A percentile compares a stretch with the other conserved stretches of the same genome.
Conservation (phyloP, 1,140 invertebrate genomes). For the Magallana angulata region DNA sequence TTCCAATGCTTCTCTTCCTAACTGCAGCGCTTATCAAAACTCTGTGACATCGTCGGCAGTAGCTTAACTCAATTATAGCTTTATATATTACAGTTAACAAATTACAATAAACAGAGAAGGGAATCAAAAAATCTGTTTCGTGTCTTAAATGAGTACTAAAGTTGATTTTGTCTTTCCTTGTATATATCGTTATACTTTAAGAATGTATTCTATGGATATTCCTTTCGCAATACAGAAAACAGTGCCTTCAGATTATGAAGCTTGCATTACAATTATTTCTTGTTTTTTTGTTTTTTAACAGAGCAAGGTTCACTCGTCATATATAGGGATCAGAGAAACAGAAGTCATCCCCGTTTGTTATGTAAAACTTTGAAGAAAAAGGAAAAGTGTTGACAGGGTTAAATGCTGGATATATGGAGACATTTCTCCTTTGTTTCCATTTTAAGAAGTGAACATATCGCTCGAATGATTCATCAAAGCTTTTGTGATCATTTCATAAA, state of each 20-base stretch:
- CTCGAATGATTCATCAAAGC: conserved; percentile 23
- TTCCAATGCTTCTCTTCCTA: not conserved
- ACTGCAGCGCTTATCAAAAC: not conserved
- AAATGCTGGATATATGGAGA: not conserved
- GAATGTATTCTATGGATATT: too few species aligned
- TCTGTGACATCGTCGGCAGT: not conserved
- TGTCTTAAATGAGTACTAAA: too few species aligned
- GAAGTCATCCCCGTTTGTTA: not conserved
- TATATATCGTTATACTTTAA: too few species aligned
- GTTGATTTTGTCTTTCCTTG: too few species aligned
- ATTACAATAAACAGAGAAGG: too few species aligned
- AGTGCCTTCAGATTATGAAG: too few species aligned
- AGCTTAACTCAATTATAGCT: not conserved
- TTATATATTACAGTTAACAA: not conserved
- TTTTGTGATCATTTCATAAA: conserved; percentile 34
- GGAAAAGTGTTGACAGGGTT: conserved; percentile 8
- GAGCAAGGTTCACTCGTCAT: not conserved
- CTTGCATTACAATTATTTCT: too few species aligned
- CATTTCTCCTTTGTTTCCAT: not conserved
- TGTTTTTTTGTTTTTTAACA: not conserved
- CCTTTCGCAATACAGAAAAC: too few species aligned
- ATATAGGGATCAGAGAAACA: not conserved
- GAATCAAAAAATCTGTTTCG: too few species aligned
- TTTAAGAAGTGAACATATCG: conserved; percentile 5
- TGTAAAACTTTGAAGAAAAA: not conserved